Evolutionary conservation across 2,888 invertebrate genomes (phyloP).

Genomic region (Ectobius pallidus): DNA sequence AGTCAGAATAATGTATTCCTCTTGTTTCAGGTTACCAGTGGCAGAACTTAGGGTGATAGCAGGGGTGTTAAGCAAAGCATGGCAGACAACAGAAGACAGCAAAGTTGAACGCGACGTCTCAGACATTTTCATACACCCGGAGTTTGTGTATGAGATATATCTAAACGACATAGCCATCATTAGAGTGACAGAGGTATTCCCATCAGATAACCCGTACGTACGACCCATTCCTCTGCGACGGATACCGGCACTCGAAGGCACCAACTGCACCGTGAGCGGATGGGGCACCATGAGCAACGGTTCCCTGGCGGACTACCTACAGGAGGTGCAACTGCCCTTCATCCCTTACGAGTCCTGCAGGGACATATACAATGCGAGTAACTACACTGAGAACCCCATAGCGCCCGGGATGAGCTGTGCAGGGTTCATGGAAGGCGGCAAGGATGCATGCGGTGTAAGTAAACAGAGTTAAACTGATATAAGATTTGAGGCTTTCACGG

Average conservation of each 20-base stretch:
- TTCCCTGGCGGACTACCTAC: neutral
- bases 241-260: neutral
- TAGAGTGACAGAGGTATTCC: neutral
- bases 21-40: neutral
- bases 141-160: neutral
- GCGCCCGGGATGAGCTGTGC: slow-evolving; percentile 21
- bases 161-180: slow-evolving; percentile 23
- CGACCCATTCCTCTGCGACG: neutral
- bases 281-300: neutral
- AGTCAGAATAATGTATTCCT: too few relatives aligned
- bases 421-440: slow-evolving; percentile 2
- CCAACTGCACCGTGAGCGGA: neutral
- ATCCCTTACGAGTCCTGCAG: neutral
- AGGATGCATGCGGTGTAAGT: slow-evolving; percentile 24
- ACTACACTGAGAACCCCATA: neutral
- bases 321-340: neutral
- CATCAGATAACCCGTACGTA: neutral
- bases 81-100: neutral
- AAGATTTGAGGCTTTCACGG: too few relatives aligned
- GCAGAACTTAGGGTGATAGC: neutral
- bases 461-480: too few relatives aligned
- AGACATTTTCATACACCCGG: neutral
- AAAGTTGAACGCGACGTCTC: neutral
- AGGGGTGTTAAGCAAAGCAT: slow-evolving; percentile 3
- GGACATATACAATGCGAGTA: neutral